A percentile compares a stretch with the other conserved stretches of the same genome.
phyloP scores from a whole-genome alignment of 2,797 vertebrate species.

The Dromococcyx pavoninus region DNA sequence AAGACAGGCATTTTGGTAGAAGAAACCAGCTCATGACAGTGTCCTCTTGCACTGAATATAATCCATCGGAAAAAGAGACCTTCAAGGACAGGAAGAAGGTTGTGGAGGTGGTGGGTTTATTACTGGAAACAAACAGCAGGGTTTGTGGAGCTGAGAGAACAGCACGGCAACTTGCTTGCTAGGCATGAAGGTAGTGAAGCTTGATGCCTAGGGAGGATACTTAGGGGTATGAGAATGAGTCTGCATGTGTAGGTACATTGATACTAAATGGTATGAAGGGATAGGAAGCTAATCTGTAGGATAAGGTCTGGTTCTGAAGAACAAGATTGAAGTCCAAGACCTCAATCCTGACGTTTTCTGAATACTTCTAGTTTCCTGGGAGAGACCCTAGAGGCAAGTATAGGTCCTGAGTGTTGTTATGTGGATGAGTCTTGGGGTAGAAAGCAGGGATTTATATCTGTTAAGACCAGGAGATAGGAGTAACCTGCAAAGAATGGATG shows the following conservation, averaged over 20 bases:
- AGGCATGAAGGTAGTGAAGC: background rate
- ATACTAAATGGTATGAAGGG: background rate
- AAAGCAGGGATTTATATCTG: background rate
- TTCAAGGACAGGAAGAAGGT: background rate
- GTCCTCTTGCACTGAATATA: background rate
- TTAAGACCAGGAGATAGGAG: background rate
- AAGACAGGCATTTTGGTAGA: background rate
- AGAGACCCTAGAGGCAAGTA: background rate
- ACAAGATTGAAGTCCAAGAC: background rate
- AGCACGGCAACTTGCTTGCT: background rate
- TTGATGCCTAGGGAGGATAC: background rate
- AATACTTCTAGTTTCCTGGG: background rate
- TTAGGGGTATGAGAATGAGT: background rate
- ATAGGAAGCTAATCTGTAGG: background rate
- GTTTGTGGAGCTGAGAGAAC: background rate
- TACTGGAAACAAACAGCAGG: background rate
- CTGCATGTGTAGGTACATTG: background rate
- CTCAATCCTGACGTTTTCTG: background rate
- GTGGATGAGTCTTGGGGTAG: background rate
- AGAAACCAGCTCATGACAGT: background rate
- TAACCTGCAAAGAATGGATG: background rate
- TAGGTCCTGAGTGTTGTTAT: background rate
- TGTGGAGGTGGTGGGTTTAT: background rate
- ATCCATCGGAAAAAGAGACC: background rate
- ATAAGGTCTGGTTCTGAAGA: background rate